Evolutionary conservation across 1,140 invertebrate genomes (phyloP), one percentile per base, ranked within the genome.

Genomic region (Drosophila grimshawi): DNA sequence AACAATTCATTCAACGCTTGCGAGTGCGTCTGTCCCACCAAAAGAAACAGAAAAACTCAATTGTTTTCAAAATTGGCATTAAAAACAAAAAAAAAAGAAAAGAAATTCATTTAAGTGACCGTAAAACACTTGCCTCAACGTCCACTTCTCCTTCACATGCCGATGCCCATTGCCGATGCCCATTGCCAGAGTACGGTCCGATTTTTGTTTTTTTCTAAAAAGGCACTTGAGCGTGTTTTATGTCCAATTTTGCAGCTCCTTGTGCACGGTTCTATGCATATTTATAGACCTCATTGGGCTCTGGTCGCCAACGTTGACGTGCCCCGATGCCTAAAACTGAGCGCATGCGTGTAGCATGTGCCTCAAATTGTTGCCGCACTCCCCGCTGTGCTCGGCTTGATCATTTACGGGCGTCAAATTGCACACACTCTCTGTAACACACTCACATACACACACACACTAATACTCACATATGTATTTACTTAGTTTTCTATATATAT

Each of bases 281-380:
- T 89, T 89, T 89, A 81, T 89, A 89, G 85, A 83, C 69, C 68
- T 46, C 69, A 60, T 72, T 48, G 65, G 57, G 57, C 64, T 35
- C 52, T 66, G 62, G 69, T 73, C 73, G 61, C 63, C 52, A 74
- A 72, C 78, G 81, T 70, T 71, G 76, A 86, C 80, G 83, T 74
- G 81, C 63, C 74, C 70, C 57, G 51, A 64, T 57, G 60, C 37
- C 76, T 19, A 65, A 65, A 73, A 78, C 74, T 52, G 68, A 85
- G 86, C 85, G 85, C 86, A 88, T 90, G 85, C 85, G 89, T 91
- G 78, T 75, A 86, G 82, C 86, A 91, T 91, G 82, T 90, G 82
- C 65, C 57, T 68, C 62, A 37, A 49, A 53, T 61, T 73, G 57
- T 75, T 56, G 45, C 73, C 76, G 70, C 66, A 64, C 51, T 46